Evolutionary conservation across 37 sponge, comb jelly and placozoan genomes (phyloP), one percentile per base, ranked within the genome.

Genomic region (Halichondria panicea): DNA sequence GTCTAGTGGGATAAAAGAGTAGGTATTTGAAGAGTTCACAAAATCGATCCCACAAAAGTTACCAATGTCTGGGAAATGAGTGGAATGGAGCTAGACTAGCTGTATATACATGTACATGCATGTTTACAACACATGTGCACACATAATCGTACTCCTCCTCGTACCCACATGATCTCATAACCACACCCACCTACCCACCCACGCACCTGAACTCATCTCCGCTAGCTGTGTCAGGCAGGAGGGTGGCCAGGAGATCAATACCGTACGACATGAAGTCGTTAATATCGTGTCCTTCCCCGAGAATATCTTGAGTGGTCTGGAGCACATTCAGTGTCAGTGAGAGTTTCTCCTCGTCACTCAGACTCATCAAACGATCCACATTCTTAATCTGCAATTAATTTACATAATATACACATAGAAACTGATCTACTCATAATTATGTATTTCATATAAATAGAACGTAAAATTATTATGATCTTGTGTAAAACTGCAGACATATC

Each of bases 201-300:
- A 31, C 68, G 33, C 1, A 75, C 88, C 54, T 87, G 34, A 81
- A 46, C 34, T 87, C 82, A 21, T 72, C 61, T 37, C 30, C n/a
- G 27, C 63, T 32, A 15, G 72, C 34, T 7, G 72, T 18, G 0
- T 31, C 8, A 15, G 83, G 77, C 0, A 81, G 54, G 13, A 90
- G 66, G 12, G 22, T 11, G 1, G 85, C 56, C 25, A 90, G 30
- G 21, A 90, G 81, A 69, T 90, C 91, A 19, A 90, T 64, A 15
- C 91, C 91, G 64, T 84, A 64, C n/a, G 81, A 55, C 2, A 84
- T 76, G 25, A 90, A 59, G 45, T 80, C 72, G 0, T 80, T 72
- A 24, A 90, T 80, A 42, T 54, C 45, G n/a, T 80, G 85, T 22
- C 85, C 91, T 55, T 48, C 59, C 34, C 64, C 77, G 22, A 90